Percentiles rank a stretch among this genome's conserved stretches.
Conservation (phyloP, 2,113 vertebrate species). For the Silurus glanis region DNA sequence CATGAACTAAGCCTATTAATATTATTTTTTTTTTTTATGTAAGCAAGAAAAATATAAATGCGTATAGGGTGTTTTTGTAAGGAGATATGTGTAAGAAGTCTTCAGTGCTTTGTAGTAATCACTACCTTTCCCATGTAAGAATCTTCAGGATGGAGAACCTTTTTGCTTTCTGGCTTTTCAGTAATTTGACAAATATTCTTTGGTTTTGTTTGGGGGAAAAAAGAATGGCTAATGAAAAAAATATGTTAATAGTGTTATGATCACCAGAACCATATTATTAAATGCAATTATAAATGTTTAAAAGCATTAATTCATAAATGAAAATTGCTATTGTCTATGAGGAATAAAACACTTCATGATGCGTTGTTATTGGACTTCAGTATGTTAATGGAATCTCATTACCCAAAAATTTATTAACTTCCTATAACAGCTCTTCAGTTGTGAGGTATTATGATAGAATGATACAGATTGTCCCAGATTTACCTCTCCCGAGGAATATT, state of each 20-base stretch:
- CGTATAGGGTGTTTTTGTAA: background rate
- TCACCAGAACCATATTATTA: background rate
- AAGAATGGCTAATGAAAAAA: background rate
- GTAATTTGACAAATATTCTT: background rate
- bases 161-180: background rate
- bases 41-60: background rate
- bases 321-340: background rate
- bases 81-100: background rate
- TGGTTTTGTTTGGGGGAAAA: background rate
- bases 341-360: background rate
- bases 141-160: background rate
- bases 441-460: slow-evolving; percentile 36
- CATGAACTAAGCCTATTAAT: background rate
- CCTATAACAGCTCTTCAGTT: slow-evolving; percentile 23
- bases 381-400: background rate
- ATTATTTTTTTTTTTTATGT: no score
- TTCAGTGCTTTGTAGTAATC: background rate
- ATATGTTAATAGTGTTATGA: background rate
- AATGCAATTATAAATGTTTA: background rate
- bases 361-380: background rate
- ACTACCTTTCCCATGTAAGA: background rate
- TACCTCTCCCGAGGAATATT: slow-evolving; percentile 24
- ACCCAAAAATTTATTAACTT: background rate
- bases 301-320: background rate
- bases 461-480: slow-evolving; percentile 38